Base-by-base conservation (phyloP, 2,797 vertebrate species). In the Pangasius djambal region DNA sequence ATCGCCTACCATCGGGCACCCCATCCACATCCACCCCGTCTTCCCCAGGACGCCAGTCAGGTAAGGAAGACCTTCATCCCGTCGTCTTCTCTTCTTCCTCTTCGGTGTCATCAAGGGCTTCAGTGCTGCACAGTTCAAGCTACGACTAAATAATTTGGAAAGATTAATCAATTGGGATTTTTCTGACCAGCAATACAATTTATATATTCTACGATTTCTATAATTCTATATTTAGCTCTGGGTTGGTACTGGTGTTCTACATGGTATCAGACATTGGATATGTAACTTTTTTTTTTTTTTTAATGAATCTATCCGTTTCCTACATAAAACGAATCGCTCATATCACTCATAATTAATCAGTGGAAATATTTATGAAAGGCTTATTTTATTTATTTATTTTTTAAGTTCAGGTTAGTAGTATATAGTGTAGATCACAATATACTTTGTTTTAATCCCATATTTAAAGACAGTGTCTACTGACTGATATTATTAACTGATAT, bases 21-120 rank as follows among this genome's bases (percentile, higher is more conserved):
- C 94, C 95, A 15, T 92, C 94, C 52, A 90, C 95, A 48, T 95
- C 96, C n/a, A 93, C 95, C 9, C 94, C 95, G 90, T 96, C 96
- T 74, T 97, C 96, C 0, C 96, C 96, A 0, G 92, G 93, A 59
- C 95, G 87, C 52, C 95, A 93, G 83, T 94, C 93, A 93, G 95
- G 96, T 97, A 59, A 87, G 57, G 16, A 52, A 63, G n/a, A n/a
- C 50, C 52, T 50, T n/a, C 65, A 55, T 61, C 8, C 20, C 28
- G 20, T 52, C 9, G 9, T 16, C 65, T 40, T 37, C 31, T 86
- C 12, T 65, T 65, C 55, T 61, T 6, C 22, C 31, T 55, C 67
- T 50, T 67, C 15, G n/a, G 20, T 12, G n/a, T 28, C 70, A n/a
- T 70, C 72, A 31, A 22, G 3, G 22, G 40, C 77, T 85, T 79